Conservation (phyloP, 2,888 invertebrate species). For the Willowsia nigromaculata region DNA sequence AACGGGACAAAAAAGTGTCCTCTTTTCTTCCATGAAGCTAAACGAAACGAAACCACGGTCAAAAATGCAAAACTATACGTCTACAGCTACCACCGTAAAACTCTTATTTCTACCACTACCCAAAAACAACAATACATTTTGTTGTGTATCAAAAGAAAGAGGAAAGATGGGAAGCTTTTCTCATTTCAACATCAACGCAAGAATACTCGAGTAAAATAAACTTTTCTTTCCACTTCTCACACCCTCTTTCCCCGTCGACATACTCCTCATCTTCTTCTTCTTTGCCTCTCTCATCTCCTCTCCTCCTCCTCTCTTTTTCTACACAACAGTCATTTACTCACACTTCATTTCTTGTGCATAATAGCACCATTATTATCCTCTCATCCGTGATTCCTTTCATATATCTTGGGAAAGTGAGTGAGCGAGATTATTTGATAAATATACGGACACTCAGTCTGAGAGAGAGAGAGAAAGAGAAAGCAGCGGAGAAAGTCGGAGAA, state of each 20-base stretch:
- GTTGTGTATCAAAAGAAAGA: too few species aligned
- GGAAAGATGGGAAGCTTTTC: too few species aligned
- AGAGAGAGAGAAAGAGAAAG: background rate
- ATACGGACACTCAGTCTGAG: background rate
- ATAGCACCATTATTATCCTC: conserved; percentile 41
- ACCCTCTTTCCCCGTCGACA: background rate
- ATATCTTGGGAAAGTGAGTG: too few species aligned
- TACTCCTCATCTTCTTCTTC: background rate
- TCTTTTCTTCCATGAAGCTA: too few species aligned
- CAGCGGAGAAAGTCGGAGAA: background rate
- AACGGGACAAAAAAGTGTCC: too few species aligned
- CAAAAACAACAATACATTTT: too few species aligned
- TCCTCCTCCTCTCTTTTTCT: background rate
- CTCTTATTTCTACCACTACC: too few species aligned
- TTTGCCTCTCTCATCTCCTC: background rate
- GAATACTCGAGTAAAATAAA: background rate
- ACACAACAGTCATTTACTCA: conserved; percentile 39
- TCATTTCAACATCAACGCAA: too few species aligned
- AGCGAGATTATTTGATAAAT: conserved; percentile 20
- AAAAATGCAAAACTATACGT: too few species aligned
- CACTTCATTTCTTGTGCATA: conserved; percentile 59
- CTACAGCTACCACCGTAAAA: too few species aligned
- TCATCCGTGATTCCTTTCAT: conserved; percentile 41
- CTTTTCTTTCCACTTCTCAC: background rate
- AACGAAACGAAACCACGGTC: too few species aligned